Base-by-base conservation (phyloP, 2,888 invertebrate genomes). In the Rhingia campestris region DNA sequence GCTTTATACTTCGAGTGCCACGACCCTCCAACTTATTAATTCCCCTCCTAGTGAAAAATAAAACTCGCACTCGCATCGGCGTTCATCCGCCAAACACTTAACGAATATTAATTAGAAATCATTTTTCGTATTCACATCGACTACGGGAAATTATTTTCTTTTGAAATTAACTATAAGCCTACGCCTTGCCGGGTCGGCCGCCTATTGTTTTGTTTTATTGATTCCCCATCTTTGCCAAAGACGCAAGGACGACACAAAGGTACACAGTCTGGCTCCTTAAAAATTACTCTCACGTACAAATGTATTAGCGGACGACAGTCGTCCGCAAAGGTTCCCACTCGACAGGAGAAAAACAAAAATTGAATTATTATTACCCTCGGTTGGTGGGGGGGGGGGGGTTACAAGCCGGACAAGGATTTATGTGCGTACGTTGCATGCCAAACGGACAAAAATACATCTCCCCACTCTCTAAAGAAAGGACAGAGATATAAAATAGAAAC, bases 321-420 rank as follows among this genome's bases (percentile, higher is more conserved):
- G 72, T 56, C 72, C 64, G 58, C 56, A 49, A 53, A 54, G 22
- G 63, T 43, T 59, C 45, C 35, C 30, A 22, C 47, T 67, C 47
- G 79, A 63, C 77, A 69, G 73, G 10, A 66, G 63, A 79, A 77
- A 69, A 79, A 74, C 73, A 79, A 84, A 70, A 84, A 84, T 79
- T 84, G 64, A 84, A 84, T 84, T 79, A 84, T 84, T 74, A 84
- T 70, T 66, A 54, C 74, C 70, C 64, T 43, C 53, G 33, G 12
- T n/a, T 6, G 12, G 61, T 22, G 41, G 47, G 47, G 64, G 64
- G 39, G 1, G 12, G 7, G 3, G 53, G 14, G 35, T 35, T 7
- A 53, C 54, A 47, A 54, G 10, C 45, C 12, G 61, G 69, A 66
- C 66, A 66, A 56, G 64, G 70, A 84, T 84, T 74, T 84, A 84